Conservation (phyloP, 2,797 vertebrate species). For the Chromobotia macracanthus region DNA sequence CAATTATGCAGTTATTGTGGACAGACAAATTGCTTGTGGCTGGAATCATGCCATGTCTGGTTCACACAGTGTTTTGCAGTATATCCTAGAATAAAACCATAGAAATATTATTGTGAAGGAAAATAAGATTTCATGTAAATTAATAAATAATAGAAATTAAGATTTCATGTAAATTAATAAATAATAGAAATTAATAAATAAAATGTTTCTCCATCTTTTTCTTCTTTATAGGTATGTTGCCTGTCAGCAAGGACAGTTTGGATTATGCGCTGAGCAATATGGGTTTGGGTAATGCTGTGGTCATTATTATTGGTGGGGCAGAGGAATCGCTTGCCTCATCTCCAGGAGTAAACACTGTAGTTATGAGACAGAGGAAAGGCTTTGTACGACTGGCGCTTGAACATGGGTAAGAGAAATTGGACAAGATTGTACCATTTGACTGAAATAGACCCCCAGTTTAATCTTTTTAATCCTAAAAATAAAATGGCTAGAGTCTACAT, state of each 20-base stretch:
- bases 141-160: too few relatives aligned
- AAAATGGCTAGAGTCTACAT: neutral
- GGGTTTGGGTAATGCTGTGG: conserved; percentile 85
- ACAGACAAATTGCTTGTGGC: too few relatives aligned
- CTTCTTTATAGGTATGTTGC: conserved; percentile 78
- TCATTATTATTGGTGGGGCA: conserved; percentile 89
- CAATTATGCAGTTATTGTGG: too few relatives aligned
- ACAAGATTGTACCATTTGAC: neutral
- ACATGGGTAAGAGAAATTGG: conserved; percentile 83
- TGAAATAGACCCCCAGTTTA: neutral
- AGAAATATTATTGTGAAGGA: too few relatives aligned
- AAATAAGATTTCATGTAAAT: too few relatives aligned
- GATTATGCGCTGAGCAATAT: conserved; percentile 78
- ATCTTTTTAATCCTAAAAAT: neutral
- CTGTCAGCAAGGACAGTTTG: conserved; percentile 83
- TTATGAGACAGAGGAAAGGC: conserved; percentile 86
- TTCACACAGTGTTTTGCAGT: neutral
- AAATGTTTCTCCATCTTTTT: too few relatives aligned
- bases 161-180: too few relatives aligned
- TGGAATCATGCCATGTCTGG: too few relatives aligned
- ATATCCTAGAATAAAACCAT: neutral
- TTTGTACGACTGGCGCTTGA: conserved; percentile 88
- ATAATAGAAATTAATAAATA: too few relatives aligned
- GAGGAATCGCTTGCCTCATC: conserved; percentile 84
- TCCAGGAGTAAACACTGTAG: conserved; percentile 79